Percentiles rank a stretch among this genome's conserved stretches.
phyloP scores from a whole-genome alignment of 2,113 vertebrate species.

The Erythrolamprus reginae region DNA sequence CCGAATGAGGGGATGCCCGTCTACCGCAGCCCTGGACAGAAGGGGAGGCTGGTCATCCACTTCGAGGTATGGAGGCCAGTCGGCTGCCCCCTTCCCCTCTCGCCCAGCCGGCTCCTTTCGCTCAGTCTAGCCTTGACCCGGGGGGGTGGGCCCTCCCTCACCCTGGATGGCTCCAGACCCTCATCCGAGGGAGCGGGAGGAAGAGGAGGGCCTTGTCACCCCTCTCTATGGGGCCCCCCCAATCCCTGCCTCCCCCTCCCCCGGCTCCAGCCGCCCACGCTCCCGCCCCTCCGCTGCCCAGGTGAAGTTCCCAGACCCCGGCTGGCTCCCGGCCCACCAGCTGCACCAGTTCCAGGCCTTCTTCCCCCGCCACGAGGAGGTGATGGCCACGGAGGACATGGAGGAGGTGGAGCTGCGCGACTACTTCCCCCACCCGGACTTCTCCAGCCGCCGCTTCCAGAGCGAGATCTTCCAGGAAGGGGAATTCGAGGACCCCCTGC shows the following conservation, averaged over 20 bases:
- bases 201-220: background rate
- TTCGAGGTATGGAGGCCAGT: conserved; percentile 55
- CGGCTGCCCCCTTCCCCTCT: too few relatives aligned
- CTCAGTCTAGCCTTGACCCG: background rate
- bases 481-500: background rate
- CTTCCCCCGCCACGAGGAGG: conserved; percentile 50
- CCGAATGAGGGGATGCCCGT: conserved; percentile 66
- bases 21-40: conserved; percentile 57
- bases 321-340: conserved; percentile 52
- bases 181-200: background rate
- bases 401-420: conserved; percentile 57
- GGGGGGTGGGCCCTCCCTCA: background rate
- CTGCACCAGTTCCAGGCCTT: conserved; percentile 57
- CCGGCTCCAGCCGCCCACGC: fast-evolving
- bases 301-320: conserved; percentile 61
- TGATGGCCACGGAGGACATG: conserved; percentile 53
- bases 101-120: background rate
- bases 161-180: background rate
- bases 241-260: background rate
- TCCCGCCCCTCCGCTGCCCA: background rate
- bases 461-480: conserved; percentile 38
- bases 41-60: conserved; percentile 61
- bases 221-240: background rate
- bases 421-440: background rate
- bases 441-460: fast-evolving